phyloP scores from a whole-genome alignment of 2,888 invertebrate genomes.

The Ochropacha duplaris region DNA sequence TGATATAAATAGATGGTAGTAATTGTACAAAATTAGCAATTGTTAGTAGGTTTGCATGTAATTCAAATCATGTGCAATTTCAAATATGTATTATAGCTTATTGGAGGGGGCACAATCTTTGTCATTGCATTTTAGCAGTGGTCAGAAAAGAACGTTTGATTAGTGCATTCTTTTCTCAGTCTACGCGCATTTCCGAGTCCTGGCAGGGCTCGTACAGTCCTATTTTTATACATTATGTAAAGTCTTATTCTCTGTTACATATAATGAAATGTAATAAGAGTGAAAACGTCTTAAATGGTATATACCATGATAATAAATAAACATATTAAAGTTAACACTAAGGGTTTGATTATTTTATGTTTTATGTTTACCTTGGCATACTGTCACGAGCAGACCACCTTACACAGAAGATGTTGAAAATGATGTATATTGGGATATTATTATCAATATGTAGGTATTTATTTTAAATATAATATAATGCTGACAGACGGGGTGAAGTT shows the following conservation, averaged over 20 bases:
- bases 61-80: conserved; percentile 79
- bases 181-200: conserved; percentile 77
- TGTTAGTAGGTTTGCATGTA: conserved; percentile 73
- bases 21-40: conserved; percentile 77
- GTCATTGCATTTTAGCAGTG: conserved; percentile 81
- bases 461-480: too few relatives aligned
- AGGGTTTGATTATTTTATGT: conserved; percentile 25
- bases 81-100: conserved; percentile 62
- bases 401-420: too few relatives aligned
- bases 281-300: conserved; percentile 71
- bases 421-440: too few relatives aligned
- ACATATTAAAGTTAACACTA: conserved; percentile 70
- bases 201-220: conserved; percentile 74
- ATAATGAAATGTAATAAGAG: conserved; percentile 73
- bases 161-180: conserved; percentile 76
- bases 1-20: conserved; percentile 73
- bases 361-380: conserved; percentile 10
- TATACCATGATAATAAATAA: conserved; percentile 74
- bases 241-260: conserved; percentile 79
- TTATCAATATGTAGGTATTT: too few relatives aligned
- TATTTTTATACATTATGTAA: conserved; percentile 83
- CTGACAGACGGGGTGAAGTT: too few relatives aligned
- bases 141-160: conserved; percentile 61
- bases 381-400: neutral
- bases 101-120: conserved; percentile 60